Conservation (phyloP, 2,797 vertebrate species). For the Phrynocephalus forsythii region DNA sequence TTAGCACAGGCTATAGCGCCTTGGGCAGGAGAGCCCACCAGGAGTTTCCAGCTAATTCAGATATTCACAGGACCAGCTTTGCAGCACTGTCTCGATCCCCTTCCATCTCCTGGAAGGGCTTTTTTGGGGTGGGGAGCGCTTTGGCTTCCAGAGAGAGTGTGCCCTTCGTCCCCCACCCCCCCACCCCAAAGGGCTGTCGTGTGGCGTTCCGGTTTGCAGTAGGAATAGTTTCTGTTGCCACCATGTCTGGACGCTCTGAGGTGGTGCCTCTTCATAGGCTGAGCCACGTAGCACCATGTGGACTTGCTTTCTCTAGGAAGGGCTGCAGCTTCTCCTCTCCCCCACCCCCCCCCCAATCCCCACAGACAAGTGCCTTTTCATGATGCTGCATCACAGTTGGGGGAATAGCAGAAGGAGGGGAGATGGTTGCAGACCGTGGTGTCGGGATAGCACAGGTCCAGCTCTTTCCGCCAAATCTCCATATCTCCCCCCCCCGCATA, state of each 20-base stretch:
- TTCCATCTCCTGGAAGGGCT: conserved; percentile 44
- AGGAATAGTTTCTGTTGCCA: background rate
- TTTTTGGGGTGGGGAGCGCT: conserved; percentile 17
- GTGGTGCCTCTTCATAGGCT: background rate
- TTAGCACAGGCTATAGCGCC: too few relatives aligned
- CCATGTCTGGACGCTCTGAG: background rate
- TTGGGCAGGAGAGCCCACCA: accelerated
- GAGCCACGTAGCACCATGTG: background rate
- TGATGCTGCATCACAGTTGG: background rate
- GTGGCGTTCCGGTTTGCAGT: conserved; percentile 4
- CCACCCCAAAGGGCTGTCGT: background rate
- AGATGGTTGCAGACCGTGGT: background rate
- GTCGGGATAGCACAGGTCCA: background rate
- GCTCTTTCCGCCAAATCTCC: conserved; percentile 34
- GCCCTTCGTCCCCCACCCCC: too few relatives aligned
- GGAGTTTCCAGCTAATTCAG: conserved; percentile 24
- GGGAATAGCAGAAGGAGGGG: too few relatives aligned
- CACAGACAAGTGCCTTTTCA: too few relatives aligned
- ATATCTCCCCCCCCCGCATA: too few relatives aligned
- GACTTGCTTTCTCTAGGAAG: background rate
- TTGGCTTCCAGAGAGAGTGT: background rate
- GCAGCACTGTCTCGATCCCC: conserved; percentile 44
- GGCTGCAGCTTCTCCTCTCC: background rate
- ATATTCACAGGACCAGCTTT: conserved; percentile 47
- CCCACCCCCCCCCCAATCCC: too few relatives aligned